phyloP scores from a whole-genome alignment of 2,797 vertebrate species.

The Sebastolobus altivelis region DNA sequence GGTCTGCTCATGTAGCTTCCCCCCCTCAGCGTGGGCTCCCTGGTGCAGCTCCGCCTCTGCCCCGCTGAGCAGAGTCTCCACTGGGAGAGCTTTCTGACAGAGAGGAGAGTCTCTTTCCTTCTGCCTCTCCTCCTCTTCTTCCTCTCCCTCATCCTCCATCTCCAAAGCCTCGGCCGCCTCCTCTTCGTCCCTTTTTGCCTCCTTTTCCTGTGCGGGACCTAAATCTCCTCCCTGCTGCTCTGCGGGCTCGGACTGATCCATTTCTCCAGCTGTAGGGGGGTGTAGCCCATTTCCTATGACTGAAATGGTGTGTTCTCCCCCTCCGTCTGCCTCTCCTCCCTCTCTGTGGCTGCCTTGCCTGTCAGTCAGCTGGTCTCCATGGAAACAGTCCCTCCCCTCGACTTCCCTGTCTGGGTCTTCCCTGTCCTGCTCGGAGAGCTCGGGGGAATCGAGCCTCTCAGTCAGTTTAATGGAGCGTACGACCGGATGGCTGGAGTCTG shows the following conservation, averaged over 20 bases:
- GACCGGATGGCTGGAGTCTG: conserved; percentile 72
- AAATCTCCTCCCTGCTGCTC: conserved; percentile 75
- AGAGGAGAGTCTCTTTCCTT: conserved; percentile 30
- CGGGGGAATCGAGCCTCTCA: conserved; percentile 66
- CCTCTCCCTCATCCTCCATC: conserved; percentile 74
- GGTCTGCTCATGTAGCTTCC: conserved; percentile 36
- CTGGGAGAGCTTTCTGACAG: conserved; percentile 53
- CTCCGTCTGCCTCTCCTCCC: conserved; percentile 42
- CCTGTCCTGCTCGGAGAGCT: conserved; percentile 59
- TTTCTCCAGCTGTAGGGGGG: conserved; percentile 60
- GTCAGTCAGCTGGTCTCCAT: conserved; percentile 68
- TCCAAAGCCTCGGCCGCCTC: conserved; percentile 71
- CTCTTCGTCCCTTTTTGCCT: conserved; percentile 58
- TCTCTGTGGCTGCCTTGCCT: conserved; percentile 33
- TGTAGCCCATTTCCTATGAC: conserved; percentile 53
- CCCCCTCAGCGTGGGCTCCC: conserved; percentile 44
- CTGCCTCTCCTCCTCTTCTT: conserved; percentile 70
- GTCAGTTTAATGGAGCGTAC: conserved; percentile 69
- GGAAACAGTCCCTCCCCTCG: conserved; percentile 64
- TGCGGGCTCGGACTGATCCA: conserved; percentile 74
- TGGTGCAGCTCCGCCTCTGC: conserved; percentile 63
- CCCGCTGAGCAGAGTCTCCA: conserved; percentile 67
- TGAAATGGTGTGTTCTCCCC: conserved; percentile 48
- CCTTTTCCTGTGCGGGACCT: conserved; percentile 58
- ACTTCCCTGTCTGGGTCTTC: conserved; percentile 63